Conservation (phyloP, 2,797 vertebrate genomes). For the Loris lydekkerianus region DNA sequence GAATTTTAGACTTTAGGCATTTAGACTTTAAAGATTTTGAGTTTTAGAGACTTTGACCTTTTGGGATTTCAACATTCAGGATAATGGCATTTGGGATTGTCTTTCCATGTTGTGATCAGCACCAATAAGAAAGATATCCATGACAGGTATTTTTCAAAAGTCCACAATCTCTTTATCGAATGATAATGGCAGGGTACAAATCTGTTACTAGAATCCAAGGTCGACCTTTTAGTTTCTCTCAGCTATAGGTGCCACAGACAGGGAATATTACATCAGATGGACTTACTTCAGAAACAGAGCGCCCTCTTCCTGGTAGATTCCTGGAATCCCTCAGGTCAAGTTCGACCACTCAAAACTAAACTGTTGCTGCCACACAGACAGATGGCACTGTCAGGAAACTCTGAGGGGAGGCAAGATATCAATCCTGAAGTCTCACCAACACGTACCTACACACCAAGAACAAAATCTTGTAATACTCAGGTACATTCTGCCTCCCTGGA, state of each 20-base stretch:
- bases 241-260: not conserved
- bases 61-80: not conserved
- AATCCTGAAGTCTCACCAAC: not conserved
- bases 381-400: not conserved
- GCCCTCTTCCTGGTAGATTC: not conserved
- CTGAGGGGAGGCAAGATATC: not conserved
- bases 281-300: not conserved
- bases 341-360: not conserved
- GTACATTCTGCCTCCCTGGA: not conserved
- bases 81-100: not conserved
- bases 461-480: not conserved
- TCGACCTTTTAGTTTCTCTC: not conserved
- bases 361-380: not conserved
- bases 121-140: not conserved
- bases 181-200: not conserved
- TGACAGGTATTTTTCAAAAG: not conserved
- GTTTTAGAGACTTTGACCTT: not conserved
- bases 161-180: not conserved
- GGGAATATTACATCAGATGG: too few species aligned
- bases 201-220: not conserved
- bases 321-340: not conserved
- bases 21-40: not conserved
- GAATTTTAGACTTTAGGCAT: not conserved
- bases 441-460: not conserved
- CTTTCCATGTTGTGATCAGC: not conserved